A percentile compares a stretch with the other conserved stretches of the same genome.
phyloP scores from a whole-genome alignment of 2,888 invertebrate genomes.

The Atethmia centrago region DNA sequence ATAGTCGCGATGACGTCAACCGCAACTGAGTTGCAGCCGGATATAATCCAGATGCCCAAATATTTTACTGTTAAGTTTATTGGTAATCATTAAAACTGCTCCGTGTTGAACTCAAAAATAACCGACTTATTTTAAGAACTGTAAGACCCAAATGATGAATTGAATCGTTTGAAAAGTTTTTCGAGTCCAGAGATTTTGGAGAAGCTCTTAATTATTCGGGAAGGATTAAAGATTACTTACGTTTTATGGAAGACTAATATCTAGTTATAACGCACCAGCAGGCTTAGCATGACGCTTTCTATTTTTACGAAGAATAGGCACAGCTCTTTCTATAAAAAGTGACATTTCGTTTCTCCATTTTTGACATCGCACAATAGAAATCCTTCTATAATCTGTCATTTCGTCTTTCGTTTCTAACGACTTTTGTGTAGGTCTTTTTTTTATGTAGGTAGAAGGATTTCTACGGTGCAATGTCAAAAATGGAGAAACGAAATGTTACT shows the following conservation, averaged over 20 bases:
- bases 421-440: too few species aligned
- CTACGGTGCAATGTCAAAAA: too few species aligned
- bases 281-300: too few species aligned
- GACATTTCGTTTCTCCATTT: too few species aligned
- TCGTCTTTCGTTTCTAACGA: too few species aligned
- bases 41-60: constrained; percentile 15
- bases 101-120: constrained; percentile 6
- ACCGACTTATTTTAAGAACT: constrained; percentile 58
- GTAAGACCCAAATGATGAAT: constrained; percentile 63
- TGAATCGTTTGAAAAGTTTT: constrained; percentile 64
- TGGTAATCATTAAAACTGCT: constrained; percentile 9
- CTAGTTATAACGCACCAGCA: not conserved
- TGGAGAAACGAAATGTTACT: too few species aligned
- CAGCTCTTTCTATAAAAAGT: too few species aligned
- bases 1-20: constrained; percentile 17
- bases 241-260: not conserved
- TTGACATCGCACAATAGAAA: too few species aligned
- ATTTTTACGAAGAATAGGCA: too few species aligned
- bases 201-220: constrained; percentile 72
- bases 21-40: constrained; percentile 2
- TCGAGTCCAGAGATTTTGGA: constrained; percentile 70
- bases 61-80: not conserved
- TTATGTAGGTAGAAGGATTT: too few species aligned
- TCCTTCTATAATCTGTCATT: too few species aligned
- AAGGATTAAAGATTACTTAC: not conserved